Evolutionary conservation across 2,888 invertebrate species (phyloP), one percentile per base, ranked within the genome.

Genomic region (Eulithis prunata): DNA sequence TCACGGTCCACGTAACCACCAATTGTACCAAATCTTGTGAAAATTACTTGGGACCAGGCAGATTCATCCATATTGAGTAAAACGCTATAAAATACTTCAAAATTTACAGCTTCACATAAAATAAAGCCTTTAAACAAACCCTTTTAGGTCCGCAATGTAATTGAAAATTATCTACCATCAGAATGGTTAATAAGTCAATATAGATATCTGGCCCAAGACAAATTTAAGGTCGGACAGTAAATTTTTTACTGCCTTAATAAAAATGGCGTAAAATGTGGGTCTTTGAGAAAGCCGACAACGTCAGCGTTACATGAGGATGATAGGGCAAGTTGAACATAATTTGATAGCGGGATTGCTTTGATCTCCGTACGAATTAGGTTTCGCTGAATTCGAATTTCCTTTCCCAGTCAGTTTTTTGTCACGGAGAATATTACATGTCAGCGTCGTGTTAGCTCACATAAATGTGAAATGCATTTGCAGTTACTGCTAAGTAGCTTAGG

Each of bases 151-250:
- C 47, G 49, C 41, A 21, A 46, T 53, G 54, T 57, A 66, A 70
- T 66, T 66, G 70, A 70, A 70, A 46, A 58, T 63, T 49, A 62
- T 60, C 60, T 57, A 45, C 47, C 43, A 66, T 68, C 68, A 47
- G 45, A 63, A 64, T 32, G 57, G 60, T 41, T 64, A 28, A 55
- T 63, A 64, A 65, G 64, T 65, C 68, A 66, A 65, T 67, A 57
- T 60, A 61, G 63, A 66, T 68, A 59, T 66, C 64, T 52, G 61
- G 62, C 58, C 58, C 51, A 56, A 52, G 57, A 67, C 71, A 70
- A 68, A 72, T 75, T 73, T 71, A 66, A 74, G 72, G 71, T 58
- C 49, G 60, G 53, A 64, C 65, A 72, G 67, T 78, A 75, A 74
- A 71, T 49, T 13, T 70, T 74, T 77, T 74, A 76, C 71, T 64